Conservation (phyloP, 2,113 vertebrate species). For the western clawed frog (Xenopus tropicalis) region DNA sequence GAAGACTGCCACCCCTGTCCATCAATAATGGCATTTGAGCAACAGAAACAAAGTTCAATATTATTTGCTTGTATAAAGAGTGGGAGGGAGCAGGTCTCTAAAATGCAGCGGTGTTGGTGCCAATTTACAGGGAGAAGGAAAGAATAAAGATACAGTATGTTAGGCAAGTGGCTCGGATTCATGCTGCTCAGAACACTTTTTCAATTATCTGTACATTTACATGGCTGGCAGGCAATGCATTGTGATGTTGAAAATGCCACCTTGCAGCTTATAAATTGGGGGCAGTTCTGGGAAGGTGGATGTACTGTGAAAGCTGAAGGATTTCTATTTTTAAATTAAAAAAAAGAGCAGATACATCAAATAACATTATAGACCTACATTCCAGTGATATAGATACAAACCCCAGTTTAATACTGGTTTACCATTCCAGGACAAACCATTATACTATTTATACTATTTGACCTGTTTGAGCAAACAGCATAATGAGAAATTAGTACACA, state of each 20-base stretch:
- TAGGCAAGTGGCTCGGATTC: slow-evolving; percentile 14
- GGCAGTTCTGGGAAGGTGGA: slow-evolving; percentile 35
- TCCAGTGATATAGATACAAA: not conserved
- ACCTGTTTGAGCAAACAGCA: not conserved
- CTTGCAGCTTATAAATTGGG: slow-evolving; percentile 30
- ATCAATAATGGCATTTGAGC: slow-evolving; percentile 29
- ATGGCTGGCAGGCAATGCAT: slow-evolving; percentile 29
- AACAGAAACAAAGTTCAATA: slow-evolving; percentile 31
- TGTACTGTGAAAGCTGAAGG: slow-evolving; percentile 10
- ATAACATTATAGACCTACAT: slow-evolving; percentile 6
- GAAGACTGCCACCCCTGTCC: slow-evolving; percentile 2
- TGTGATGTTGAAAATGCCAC: slow-evolving; percentile 15
- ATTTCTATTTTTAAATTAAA: slow-evolving; percentile 12
- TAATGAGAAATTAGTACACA: not conserved
- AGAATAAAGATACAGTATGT: not conserved
- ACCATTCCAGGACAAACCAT: not conserved
- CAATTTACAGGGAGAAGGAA: slow-evolving; percentile 23
- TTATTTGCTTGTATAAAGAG: slow-evolving; percentile 22
- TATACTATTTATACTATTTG: not conserved
- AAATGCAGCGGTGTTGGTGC: slow-evolving; percentile 13
- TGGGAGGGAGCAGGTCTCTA: not conserved
- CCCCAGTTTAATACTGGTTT: not conserved
- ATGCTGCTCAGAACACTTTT: slow-evolving; percentile 31
- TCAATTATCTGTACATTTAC: slow-evolving; percentile 39
- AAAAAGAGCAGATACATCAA: slow-evolving; percentile 9